These are phyloP conservation scores for Philopotamus ludificatus DNA, from an alignment of 1,140 invertebrate genomes.

Conservation along the genomic window DNA sequence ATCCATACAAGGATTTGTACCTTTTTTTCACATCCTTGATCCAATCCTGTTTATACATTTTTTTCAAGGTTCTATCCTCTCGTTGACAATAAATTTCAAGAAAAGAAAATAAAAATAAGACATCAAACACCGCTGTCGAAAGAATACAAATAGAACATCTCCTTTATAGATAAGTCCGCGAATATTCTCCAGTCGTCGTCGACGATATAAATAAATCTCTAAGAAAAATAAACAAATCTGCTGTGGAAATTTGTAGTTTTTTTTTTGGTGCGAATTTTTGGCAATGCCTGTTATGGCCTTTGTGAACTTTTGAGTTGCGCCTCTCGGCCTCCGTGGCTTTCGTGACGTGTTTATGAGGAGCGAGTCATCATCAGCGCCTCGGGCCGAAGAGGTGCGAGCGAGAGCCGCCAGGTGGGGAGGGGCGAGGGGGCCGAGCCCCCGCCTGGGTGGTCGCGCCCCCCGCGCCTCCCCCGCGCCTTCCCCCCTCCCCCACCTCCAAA, in stretches of 20 bases:
- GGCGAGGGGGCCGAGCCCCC: neutral
- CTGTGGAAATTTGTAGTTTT: too few relatives aligned
- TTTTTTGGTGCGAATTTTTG: too few relatives aligned
- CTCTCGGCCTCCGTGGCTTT: neutral
- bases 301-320: too few relatives aligned
- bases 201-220: neutral
- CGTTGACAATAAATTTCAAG: too few relatives aligned
- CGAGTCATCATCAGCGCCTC: neutral
- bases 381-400: neutral
- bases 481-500: slow-evolving; percentile 28
- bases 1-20: neutral
- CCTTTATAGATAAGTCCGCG: too few relatives aligned
- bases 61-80: neutral
- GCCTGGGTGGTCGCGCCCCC: slow-evolving; percentile 36
- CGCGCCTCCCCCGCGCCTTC: slow-evolving; percentile 12
- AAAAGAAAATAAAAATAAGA: neutral
- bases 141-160: too few relatives aligned
- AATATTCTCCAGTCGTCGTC: too few relatives aligned
- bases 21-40: neutral
- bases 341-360: neutral
- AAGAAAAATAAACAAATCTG: too few relatives aligned
- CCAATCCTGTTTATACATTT: neutral
- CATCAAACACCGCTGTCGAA: neutral
- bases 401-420: neutral
- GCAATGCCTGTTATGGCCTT: too few relatives aligned